Evolutionary conservation across 2,113 vertebrate genomes (phyloP).

Genomic region (Echinops telfairi): DNA sequence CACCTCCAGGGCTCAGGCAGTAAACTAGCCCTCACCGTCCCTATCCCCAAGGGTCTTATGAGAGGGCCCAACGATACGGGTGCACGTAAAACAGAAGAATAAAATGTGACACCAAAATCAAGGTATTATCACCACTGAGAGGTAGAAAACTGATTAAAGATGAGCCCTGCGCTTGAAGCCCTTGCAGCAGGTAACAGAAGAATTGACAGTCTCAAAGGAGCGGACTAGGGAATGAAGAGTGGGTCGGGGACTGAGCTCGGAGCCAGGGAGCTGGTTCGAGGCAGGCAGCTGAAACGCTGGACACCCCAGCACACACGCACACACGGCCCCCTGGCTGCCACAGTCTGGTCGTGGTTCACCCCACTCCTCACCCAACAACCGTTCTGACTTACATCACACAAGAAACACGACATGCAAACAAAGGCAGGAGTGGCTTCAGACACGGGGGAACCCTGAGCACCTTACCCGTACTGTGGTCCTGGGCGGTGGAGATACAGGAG

Average conservation of each 20-base stretch:
- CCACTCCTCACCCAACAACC: neutral
- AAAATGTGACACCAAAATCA: conserved; percentile 43
- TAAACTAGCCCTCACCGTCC: neutral
- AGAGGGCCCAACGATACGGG: conserved; percentile 4
- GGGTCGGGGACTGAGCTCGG: neutral
- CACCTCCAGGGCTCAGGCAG: too few species aligned
- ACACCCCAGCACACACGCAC: neutral
- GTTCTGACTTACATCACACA: neutral
- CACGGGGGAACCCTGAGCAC: neutral
- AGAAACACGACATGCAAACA: neutral
- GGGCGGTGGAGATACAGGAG: conserved; percentile 96
- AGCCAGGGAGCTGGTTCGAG: neutral
- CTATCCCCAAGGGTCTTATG: neutral
- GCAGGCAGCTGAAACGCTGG: neutral
- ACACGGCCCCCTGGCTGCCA: neutral
- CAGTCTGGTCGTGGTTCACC: neutral
- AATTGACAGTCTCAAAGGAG: neutral
- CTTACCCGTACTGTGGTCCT: conserved; percentile 97
- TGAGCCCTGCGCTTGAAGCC: conserved; percentile 7
- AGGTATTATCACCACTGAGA: neutral
- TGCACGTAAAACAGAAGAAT: neutral
- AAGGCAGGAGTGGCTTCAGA: neutral
- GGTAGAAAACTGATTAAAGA: neutral
- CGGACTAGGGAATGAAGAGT: neutral
- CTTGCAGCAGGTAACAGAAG: neutral